Evolutionary conservation across 2,113 vertebrate species (phyloP).

Genomic region (Butorides virescens): DNA sequence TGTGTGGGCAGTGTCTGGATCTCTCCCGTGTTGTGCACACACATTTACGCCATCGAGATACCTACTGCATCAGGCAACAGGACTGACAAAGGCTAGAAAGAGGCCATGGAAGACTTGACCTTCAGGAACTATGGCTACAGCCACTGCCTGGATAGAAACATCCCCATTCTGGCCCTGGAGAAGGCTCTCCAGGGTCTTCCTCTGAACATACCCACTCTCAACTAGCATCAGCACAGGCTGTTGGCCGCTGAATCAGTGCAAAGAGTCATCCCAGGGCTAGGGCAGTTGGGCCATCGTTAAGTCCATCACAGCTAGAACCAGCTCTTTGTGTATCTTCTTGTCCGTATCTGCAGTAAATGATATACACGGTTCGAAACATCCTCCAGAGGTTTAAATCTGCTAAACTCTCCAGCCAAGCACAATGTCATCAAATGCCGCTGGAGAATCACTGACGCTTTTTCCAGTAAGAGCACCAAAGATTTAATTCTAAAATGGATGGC

Average conservation of each 20-base stretch:
- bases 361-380: constrained; percentile 4
- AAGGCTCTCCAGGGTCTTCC: background rate
- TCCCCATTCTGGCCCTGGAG: background rate
- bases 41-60: rapidly evolving
- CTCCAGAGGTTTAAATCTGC: constrained; percentile 64
- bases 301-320: background rate
- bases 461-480: constrained; percentile 49
- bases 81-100: background rate
- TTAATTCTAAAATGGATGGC: constrained; percentile 69
- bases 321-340: background rate
- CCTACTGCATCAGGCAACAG: background rate
- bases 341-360: background rate
- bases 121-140: background rate
- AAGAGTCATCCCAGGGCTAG: background rate
- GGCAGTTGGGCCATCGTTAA: background rate
- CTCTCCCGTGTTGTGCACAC: background rate
- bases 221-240: background rate
- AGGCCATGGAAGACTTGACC: background rate
- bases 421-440: background rate
- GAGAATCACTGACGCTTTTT: constrained; percentile 61
- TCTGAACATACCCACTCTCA: rapidly evolving
- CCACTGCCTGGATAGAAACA: background rate
- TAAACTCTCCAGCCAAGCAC: constrained; percentile 40
- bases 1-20: background rate
- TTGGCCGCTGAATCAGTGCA: background rate